These are phyloP conservation scores for Diplogasteroides magnus DNA, from an alignment of 1,140 invertebrate genomes.

Conservation along the genomic window DNA sequence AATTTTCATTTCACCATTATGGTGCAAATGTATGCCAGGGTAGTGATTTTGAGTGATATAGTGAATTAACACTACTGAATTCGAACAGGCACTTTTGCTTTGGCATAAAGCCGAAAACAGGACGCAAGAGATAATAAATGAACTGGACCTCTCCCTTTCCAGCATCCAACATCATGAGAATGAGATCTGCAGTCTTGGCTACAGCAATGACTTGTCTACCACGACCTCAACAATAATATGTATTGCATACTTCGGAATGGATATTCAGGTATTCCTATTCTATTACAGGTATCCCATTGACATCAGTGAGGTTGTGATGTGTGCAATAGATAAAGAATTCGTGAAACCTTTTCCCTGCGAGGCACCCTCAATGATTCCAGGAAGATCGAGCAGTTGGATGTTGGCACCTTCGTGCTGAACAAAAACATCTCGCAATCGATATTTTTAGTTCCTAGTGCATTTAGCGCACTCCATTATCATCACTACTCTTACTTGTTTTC, in stretches of 20 bases:
- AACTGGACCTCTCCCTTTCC: constrained; percentile 65
- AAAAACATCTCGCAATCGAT: too few species aligned
- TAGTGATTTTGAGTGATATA: background rate
- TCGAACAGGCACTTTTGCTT: background rate
- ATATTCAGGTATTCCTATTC: too few species aligned
- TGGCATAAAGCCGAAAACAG: background rate
- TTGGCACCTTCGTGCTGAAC: constrained; percentile 68
- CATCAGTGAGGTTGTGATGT: background rate
- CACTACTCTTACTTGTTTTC: too few species aligned
- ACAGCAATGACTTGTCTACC: constrained; percentile 89
- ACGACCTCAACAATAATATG: constrained; percentile 81
- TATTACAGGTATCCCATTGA: too few species aligned
- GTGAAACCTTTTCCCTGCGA: constrained; percentile 93
- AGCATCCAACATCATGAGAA: constrained; percentile 96
- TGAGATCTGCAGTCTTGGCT: constrained; percentile 90
- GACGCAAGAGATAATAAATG: background rate
- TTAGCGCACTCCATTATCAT: too few species aligned
- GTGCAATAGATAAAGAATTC: too few species aligned
- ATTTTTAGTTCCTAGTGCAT: too few species aligned
- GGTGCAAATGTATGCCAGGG: too few species aligned
- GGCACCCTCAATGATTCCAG: constrained; percentile 99
- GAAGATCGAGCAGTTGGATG: constrained; percentile 95
- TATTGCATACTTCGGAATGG: too few species aligned
- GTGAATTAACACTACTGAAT: background rate
- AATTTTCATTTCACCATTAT: too few species aligned